Evolutionary conservation across 1,140 invertebrate genomes (phyloP).

Genomic region (Maconellicoccus hirsutus): DNA sequence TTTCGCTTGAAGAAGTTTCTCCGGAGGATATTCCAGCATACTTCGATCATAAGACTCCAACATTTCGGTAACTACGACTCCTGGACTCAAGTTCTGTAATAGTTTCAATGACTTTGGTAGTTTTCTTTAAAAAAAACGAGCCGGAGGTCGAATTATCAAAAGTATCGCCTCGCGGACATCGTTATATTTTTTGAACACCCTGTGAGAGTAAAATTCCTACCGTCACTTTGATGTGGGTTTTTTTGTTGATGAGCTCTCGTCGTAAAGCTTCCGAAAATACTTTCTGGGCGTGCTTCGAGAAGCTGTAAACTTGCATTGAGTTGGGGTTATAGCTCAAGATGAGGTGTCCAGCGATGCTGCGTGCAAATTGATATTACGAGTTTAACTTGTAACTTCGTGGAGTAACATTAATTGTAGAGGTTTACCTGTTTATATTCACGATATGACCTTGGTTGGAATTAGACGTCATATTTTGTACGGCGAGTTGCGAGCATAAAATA

Average conservation of each 20-base stretch:
- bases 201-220: not conserved
- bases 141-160: too few relatives aligned
- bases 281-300: not conserved
- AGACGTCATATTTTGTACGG: not conserved
- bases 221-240: constrained; percentile 27
- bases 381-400: too few relatives aligned
- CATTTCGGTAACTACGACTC: not conserved
- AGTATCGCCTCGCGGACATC: too few relatives aligned
- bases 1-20: not conserved
- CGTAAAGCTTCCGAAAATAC: not conserved
- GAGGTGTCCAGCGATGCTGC: not conserved
- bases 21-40: not conserved
- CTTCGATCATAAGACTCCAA: not conserved
- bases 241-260: not conserved
- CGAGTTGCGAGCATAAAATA: not conserved
- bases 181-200: too few relatives aligned
- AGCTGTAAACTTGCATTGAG: constrained; percentile 24
- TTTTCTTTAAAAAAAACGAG: not conserved
- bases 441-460: not conserved
- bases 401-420: too few relatives aligned
- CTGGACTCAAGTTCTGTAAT: not conserved
- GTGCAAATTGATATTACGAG: too few relatives aligned
- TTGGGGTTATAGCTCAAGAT: not conserved
- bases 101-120: not conserved
- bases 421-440: not conserved